Evolutionary conservation across 2,888 invertebrate species (phyloP).

Genomic region (Polydrusus pterygomalis): DNA sequence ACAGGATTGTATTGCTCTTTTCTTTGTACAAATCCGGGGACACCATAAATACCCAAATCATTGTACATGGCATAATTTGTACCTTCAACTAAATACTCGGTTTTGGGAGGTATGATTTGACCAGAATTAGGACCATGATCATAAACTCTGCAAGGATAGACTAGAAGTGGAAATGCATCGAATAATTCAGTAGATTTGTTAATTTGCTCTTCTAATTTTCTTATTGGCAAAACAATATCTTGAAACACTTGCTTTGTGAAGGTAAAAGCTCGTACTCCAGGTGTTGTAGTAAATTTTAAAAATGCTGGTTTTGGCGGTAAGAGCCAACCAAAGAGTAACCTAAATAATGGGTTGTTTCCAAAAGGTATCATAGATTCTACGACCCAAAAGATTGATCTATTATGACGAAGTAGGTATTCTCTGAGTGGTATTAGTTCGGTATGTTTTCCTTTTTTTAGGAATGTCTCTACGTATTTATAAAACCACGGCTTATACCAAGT

Average conservation of each 20-base stretch:
- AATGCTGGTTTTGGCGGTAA: conserved; percentile 83
- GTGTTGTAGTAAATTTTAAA: conserved; percentile 82
- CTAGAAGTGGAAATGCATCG: conserved; percentile 80
- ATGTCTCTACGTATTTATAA: conserved; percentile 79
- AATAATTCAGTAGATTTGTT: conserved; percentile 77
- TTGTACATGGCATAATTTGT: conserved; percentile 83
- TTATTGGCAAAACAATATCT: conserved; percentile 81
- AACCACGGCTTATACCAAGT: conserved; percentile 84
- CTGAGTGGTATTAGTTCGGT: conserved; percentile 78
- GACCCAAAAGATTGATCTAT: conserved; percentile 83
- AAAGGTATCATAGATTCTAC: conserved; percentile 83
- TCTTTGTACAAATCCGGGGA: conserved; percentile 78
- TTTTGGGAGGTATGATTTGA: conserved; percentile 75
- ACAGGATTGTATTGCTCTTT: conserved; percentile 78
- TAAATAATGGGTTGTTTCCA: conserved; percentile 79
- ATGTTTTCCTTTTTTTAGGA: conserved; percentile 74
- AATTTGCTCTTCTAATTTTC: conserved; percentile 79
- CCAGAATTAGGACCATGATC: conserved; percentile 78
- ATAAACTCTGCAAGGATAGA: conserved; percentile 81
- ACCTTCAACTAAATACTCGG: conserved; percentile 77
- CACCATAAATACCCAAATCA: conserved; percentile 82
- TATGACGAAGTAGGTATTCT: conserved; percentile 80
- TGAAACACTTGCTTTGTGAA: conserved; percentile 84
- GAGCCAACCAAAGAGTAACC: conserved; percentile 79
- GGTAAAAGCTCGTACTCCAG: conserved; percentile 80